A percentile compares a stretch with the other conserved stretches of the same genome.
Evolutionary conservation across 2,888 invertebrate genomes (phyloP).

Genomic region (Hyposoter dolosus): DNA sequence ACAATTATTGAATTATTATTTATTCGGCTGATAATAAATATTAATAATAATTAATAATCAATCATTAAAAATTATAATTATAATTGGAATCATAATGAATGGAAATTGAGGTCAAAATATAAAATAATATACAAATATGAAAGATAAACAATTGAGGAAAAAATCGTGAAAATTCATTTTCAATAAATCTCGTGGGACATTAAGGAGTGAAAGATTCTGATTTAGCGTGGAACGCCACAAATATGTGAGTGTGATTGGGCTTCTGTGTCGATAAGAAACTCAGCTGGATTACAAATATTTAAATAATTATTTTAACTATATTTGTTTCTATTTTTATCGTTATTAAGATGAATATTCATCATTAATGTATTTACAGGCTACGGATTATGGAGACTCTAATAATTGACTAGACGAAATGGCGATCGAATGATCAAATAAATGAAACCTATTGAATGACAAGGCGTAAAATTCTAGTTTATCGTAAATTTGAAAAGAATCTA

Average conservation of each 20-base stretch:
- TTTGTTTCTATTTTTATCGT: constrained; percentile 9
- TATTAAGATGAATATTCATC: constrained; percentile 30
- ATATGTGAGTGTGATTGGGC: constrained; percentile 17
- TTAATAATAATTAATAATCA: no score
- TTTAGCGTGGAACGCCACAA: background rate
- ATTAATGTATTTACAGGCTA: constrained; percentile 51
- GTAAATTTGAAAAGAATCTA: constrained; percentile 26
- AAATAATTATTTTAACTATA: constrained; percentile 6
- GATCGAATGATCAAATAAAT: constrained; percentile 49
- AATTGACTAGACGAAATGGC: constrained; percentile 27
- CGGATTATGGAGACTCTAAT: constrained; percentile 32
- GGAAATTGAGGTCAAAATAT: no score
- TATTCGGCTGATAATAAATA: no score
- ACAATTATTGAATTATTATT: no score
- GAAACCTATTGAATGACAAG: constrained; percentile 40
- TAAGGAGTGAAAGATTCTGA: background rate
- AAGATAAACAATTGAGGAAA: no score
- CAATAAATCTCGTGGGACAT: background rate
- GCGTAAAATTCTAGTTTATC: constrained; percentile 43
- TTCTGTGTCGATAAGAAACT: constrained; percentile 46
- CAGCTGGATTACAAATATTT: constrained; percentile 41
- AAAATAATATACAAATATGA: no score
- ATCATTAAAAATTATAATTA: no score
- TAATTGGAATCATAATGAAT: no score
- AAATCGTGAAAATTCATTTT: background rate